Evolutionary conservation across 2,888 invertebrate species (phyloP).

Genomic region (Phaonia tiefii): DNA sequence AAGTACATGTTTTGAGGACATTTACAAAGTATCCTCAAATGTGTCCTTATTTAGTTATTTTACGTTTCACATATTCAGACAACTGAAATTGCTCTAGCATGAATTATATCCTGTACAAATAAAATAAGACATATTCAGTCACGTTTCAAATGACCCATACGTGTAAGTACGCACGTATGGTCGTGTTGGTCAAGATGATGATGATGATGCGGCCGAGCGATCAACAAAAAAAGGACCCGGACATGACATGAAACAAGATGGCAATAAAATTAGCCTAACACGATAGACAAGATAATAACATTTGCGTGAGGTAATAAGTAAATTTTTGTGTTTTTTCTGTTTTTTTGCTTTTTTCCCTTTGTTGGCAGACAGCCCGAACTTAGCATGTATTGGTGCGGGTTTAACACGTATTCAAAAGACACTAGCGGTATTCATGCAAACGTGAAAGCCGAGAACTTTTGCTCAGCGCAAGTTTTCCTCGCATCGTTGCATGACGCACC

Average conservation of each 20-base stretch:
- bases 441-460: no score
- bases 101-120: not conserved
- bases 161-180: slow-evolving; percentile 36
- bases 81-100: not conserved
- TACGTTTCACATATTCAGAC: not conserved
- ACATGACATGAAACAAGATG: slow-evolving; percentile 43
- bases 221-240: not conserved
- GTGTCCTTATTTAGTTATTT: not conserved
- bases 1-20: not conserved
- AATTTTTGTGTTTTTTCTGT: not conserved
- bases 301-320: slow-evolving; percentile 60
- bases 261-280: slow-evolving; percentile 63
- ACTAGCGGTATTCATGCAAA: no score
- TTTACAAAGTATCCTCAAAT: not conserved
- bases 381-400: no score
- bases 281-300: slow-evolving; percentile 59
- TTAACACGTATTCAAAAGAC: no score
- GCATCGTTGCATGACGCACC: no score
- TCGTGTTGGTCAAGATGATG: slow-evolving; percentile 11
- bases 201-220: no score
- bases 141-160: slow-evolving; percentile 61
- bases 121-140: slow-evolving; percentile 45
- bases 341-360: no score
- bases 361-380: no score
- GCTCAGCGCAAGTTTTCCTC: no score